Evolutionary conservation across 1,140 invertebrate species (phyloP).

Genomic region (Artemia franciscana): DNA sequence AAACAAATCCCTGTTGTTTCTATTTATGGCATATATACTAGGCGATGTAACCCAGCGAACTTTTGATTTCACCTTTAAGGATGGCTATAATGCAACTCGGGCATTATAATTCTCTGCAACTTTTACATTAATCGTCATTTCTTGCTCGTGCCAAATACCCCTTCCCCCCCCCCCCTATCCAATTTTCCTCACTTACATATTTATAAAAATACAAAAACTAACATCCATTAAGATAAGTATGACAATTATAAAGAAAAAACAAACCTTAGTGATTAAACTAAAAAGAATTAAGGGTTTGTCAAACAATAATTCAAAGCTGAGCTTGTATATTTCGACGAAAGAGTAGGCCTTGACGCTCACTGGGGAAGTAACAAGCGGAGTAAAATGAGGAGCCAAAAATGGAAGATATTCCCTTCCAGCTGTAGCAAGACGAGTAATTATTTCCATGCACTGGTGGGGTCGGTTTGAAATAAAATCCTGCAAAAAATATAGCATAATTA

Average conservation of each 20-base stretch:
- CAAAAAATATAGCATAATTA: not conserved
- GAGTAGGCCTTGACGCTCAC: not conserved
- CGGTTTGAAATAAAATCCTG: not conserved
- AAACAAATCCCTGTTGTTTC: too few relatives aligned
- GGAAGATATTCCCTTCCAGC: not conserved
- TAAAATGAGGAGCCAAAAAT: not conserved
- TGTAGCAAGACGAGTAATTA: not conserved
- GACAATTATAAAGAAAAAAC: not conserved
- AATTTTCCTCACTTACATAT: too few relatives aligned
- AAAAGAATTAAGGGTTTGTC: not conserved
- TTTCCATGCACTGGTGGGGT: not conserved
- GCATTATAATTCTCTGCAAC: too few relatives aligned
- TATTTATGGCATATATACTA: too few relatives aligned
- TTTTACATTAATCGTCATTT: too few relatives aligned
- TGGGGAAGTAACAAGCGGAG: not conserved
- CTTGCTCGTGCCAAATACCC: too few relatives aligned
- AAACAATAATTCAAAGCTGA: not conserved
- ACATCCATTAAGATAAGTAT: too few relatives aligned
- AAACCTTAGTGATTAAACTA: not conserved
- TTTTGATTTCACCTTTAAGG: too few relatives aligned
- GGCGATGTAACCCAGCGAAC: too few relatives aligned
- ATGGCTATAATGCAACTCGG: too few relatives aligned
- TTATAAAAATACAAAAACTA: too few relatives aligned
- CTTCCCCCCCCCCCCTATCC: too few relatives aligned
- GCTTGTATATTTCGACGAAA: not conserved